A percentile compares a stretch with the other conserved stretches of the same genome.
Conservation (phyloP, 37 sponge, comb jelly and placozoan genomes). For the Diacarnus erythraeanus region DNA sequence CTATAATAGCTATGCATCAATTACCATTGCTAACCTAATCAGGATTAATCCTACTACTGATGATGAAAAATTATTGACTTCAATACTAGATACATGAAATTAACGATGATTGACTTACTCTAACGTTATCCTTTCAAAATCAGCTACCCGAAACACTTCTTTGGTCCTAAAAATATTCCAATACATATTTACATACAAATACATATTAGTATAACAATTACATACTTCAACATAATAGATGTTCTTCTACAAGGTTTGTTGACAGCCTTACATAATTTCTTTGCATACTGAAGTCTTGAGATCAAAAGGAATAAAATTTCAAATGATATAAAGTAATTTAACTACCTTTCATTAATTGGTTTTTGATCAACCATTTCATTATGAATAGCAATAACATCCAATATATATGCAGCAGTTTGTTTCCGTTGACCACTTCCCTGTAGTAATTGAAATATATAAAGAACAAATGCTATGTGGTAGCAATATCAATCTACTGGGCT, state of each 20-base stretch:
- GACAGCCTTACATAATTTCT: slow-evolving; percentile 44
- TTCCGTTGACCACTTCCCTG: slow-evolving; percentile 56
- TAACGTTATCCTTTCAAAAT: not conserved
- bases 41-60: too few relatives aligned
- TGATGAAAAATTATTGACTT: too few relatives aligned
- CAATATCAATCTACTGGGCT: too few relatives aligned
- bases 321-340: not conserved
- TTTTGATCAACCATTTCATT: slow-evolving; percentile 22
- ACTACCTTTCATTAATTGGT: slow-evolving; percentile 71
- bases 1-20: too few relatives aligned
- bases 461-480: too few relatives aligned
- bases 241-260: slow-evolving; percentile 51
- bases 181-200: too few relatives aligned
- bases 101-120: not conserved
- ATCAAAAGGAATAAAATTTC: not conserved
- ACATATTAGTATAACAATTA: not conserved
- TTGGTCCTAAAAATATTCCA: not conserved
- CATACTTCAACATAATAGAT: slow-evolving; percentile 28
- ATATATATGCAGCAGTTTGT: slow-evolving; percentile 31
- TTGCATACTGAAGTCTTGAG: slow-evolving; percentile 9
- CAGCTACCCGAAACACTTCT: not conserved
- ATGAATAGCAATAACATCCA: slow-evolving; percentile 61
- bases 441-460: too few relatives aligned
- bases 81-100: too few relatives aligned
- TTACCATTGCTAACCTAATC: too few relatives aligned